A percentile compares a stretch with the other conserved stretches of the same genome.
Conservation (phyloP, 2,888 invertebrate genomes). For the Stictocephala bisonia region DNA sequence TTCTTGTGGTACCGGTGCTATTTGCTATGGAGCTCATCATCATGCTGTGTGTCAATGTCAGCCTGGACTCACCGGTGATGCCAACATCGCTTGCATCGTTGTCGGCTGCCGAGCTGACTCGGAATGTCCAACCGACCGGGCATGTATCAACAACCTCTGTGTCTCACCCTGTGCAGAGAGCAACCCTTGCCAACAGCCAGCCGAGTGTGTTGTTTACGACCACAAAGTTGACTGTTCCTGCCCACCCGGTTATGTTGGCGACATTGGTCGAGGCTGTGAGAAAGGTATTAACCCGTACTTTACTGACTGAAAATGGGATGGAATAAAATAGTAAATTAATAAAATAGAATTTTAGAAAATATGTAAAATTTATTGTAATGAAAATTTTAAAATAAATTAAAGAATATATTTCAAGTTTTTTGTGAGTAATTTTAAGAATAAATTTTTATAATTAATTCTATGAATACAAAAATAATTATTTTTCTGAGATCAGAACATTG, state of each 20-base stretch:
- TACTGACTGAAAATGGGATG: no score
- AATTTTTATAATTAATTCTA: no score
- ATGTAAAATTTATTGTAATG: no score
- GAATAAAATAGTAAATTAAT: no score
- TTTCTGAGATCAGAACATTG: no score
- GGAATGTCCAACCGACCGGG: slow-evolving; percentile 83
- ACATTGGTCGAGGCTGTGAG: slow-evolving; percentile 72
- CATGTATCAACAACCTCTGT: slow-evolving; percentile 85
- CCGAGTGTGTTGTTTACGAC: slow-evolving; percentile 80
- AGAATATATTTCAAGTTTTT: no score
- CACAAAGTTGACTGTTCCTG: slow-evolving; percentile 85
- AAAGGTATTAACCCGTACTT: no score
- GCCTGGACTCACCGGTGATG: slow-evolving; percentile 84
- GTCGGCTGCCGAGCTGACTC: slow-evolving; percentile 82
- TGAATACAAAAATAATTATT: no score
- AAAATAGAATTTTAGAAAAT: no score
- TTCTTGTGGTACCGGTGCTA: slow-evolving; percentile 80
- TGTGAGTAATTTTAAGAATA: no score
- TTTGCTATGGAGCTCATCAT: slow-evolving; percentile 84
- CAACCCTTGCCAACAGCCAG: slow-evolving; percentile 77
- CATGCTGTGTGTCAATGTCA: slow-evolving; percentile 86
- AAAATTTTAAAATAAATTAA: no score
- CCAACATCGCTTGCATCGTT: slow-evolving; percentile 77
- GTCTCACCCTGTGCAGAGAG: slow-evolving; percentile 77
- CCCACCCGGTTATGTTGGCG: slow-evolving; percentile 78